Evolutionary conservation across 1,140 invertebrate genomes (phyloP).

Genomic region (Orussus abietinus): DNA sequence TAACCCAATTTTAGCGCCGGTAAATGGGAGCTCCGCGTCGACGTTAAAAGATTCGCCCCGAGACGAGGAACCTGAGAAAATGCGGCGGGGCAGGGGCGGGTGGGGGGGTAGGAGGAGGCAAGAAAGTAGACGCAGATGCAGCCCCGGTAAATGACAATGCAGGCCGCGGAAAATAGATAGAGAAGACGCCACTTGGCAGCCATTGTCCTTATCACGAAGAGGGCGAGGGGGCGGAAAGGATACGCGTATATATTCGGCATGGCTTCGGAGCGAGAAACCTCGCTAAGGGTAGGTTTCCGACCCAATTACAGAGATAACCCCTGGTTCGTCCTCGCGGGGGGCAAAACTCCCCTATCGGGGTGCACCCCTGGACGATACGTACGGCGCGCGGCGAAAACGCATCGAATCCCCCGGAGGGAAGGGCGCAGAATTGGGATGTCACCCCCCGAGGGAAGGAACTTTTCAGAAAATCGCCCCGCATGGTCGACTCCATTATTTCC

Average conservation of each 20-base stretch:
- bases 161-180: constrained; percentile 5
- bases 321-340: not conserved
- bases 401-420: not conserved
- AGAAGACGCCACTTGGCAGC: constrained; percentile 27
- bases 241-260: not conserved
- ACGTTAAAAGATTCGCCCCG: no score
- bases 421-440: not conserved
- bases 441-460: no score
- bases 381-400: not conserved
- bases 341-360: not conserved
- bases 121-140: not conserved
- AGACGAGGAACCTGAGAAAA: no score
- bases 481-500: no score
- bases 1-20: no score
- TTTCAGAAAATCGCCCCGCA: no score
- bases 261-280: not conserved
- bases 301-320: constrained; percentile 22
- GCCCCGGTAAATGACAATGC: not conserved
- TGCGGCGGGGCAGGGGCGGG: no score
- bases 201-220: constrained; percentile 29
- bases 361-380: not conserved
- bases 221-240: constrained; percentile 8
- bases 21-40: no score
- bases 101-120: constrained; percentile 10
- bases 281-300: constrained; percentile 9